phyloP scores from a whole-genome alignment of 2,888 invertebrate genomes.

The Cyclophora punctaria region DNA sequence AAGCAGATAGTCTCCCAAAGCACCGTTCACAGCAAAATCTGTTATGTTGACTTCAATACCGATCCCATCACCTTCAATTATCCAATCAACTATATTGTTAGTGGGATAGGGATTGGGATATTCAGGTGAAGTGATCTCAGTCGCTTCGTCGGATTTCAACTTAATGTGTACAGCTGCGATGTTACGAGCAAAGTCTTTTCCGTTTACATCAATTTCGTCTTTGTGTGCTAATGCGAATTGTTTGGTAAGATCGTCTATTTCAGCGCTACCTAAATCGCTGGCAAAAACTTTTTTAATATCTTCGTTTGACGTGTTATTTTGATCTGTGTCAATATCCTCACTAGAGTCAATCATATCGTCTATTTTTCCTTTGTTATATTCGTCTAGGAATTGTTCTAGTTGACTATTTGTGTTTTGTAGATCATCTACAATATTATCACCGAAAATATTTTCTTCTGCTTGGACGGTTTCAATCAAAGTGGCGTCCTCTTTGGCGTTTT shows the following conservation, averaged over 20 bases:
- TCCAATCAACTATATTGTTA: slow-evolving; percentile 48
- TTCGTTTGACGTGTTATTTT: slow-evolving; percentile 14
- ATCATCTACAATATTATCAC: too few species aligned
- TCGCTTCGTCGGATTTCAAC: slow-evolving; percentile 34
- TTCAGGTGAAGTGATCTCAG: slow-evolving; percentile 42
- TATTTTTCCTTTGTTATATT: too few species aligned
- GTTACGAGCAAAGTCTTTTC: slow-evolving; percentile 24
- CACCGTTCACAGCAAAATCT: slow-evolving; percentile 48
- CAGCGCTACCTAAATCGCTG: slow-evolving; percentile 26
- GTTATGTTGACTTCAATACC: slow-evolving; percentile 64
- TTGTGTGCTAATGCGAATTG: slow-evolving; percentile 31
- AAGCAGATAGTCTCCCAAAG: slow-evolving; percentile 49
- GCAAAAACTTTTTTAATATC: slow-evolving; percentile 10
- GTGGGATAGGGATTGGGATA: slow-evolving; percentile 47
- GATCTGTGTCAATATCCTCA: slow-evolving; percentile 4
- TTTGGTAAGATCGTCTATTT: slow-evolving; percentile 31
- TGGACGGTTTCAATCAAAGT: too few species aligned
- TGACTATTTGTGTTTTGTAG: too few species aligned
- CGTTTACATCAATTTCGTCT: slow-evolving; percentile 30
- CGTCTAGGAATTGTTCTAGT: too few species aligned
- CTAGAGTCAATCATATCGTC: too few species aligned
- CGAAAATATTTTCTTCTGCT: too few species aligned
- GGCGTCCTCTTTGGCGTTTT: too few species aligned
- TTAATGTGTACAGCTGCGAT: slow-evolving; percentile 30
- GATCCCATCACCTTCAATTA: slow-evolving; percentile 48